Conservation (phyloP, 2,888 invertebrate species). For the Antitype chi region DNA sequence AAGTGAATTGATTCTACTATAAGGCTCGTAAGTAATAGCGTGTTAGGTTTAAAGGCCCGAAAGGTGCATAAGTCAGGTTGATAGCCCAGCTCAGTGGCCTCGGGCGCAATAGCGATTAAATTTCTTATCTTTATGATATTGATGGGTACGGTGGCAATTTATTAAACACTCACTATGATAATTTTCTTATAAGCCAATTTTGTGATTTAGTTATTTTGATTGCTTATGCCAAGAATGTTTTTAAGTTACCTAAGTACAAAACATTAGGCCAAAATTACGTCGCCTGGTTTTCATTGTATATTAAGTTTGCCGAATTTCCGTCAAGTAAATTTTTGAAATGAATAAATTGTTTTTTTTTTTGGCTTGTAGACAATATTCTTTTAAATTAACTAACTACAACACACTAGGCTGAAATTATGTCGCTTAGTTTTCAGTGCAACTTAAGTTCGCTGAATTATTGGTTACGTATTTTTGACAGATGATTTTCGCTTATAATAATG, state of each 20-base stretch:
- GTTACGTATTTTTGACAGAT: neutral
- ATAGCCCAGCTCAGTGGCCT: conserved; percentile 28
- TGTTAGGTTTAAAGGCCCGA: conserved; percentile 10
- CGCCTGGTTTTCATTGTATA: neutral
- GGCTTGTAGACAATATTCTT: neutral
- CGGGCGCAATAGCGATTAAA: conserved; percentile 3
- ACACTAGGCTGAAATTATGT: neutral
- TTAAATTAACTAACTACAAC: neutral
- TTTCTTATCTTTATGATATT: conserved; percentile 26
- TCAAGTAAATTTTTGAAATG: neutral
- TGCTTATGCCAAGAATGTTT: neutral
- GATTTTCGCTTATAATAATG: neutral
- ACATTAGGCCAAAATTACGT: neutral
- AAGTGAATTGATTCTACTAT: conserved; percentile 36
- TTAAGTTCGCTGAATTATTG: neutral
- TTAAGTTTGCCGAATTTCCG: neutral
- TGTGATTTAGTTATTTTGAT: neutral
- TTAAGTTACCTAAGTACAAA: neutral
- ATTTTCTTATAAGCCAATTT: neutral
- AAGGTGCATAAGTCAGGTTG: conserved; percentile 18
- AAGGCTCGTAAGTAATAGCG: conserved; percentile 16
- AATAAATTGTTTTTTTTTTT: no score
- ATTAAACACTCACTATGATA: neutral
- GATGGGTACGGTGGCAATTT: neutral
- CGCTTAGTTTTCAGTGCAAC: neutral